phyloP scores from a whole-genome alignment of 2,113 vertebrate species.

The Mustela lutreola region DNA sequence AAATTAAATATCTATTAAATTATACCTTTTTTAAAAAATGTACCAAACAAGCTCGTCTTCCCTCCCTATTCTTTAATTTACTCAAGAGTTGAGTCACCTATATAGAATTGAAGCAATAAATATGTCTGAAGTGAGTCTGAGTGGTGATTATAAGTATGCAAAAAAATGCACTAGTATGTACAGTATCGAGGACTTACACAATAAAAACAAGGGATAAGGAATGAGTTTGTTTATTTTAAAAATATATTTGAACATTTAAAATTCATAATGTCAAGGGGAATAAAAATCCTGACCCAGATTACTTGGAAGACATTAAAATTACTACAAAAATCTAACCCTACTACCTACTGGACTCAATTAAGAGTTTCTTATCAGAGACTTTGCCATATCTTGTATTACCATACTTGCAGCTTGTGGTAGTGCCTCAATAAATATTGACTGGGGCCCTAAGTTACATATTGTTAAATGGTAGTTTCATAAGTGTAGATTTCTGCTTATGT shows the following conservation, averaged over 20 bases:
- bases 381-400: not conserved
- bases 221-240: slow-evolving; percentile 15
- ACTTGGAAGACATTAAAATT: slow-evolving; percentile 50
- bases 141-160: not conserved
- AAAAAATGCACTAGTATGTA: not conserved
- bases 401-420: not conserved
- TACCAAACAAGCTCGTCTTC: not conserved
- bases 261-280: not conserved
- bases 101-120: slow-evolving; percentile 34
- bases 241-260: not conserved
- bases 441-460: not conserved
- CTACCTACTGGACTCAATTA: not conserved
- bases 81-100: not conserved
- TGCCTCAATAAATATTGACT: not conserved
- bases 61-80: not conserved
- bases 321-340: not conserved
- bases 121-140: not conserved
- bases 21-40: not conserved
- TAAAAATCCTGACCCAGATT: slow-evolving; percentile 19
- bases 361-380: slow-evolving; percentile 1
- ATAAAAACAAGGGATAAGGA: not conserved
- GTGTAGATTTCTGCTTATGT: not conserved
- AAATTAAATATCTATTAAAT: slow-evolving; percentile 9
- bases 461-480: slow-evolving; percentile 8
- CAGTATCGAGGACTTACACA: not conserved